Base-by-base conservation (phyloP, 2,113 vertebrate species). In the Motacilla tschutschensis region DNA sequence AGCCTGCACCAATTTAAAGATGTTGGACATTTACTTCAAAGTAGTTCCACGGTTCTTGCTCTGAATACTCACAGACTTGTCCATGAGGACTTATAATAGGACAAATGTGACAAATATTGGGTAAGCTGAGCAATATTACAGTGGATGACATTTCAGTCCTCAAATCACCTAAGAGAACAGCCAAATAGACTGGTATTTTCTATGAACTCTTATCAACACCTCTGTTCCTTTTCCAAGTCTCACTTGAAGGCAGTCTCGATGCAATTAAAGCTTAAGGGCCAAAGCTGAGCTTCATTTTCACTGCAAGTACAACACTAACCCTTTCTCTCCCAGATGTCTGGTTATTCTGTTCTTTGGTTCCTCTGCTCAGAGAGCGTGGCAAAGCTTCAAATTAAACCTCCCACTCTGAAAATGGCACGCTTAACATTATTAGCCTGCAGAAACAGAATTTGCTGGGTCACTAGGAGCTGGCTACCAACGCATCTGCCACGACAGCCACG, bases 181-280 rank as follows among this genome's bases (percentile, higher is more conserved):
- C 67, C 84, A 93, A 92, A 94, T 51, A 86, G 63, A 82, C 71
- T 51, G 36, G 55, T 70, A 86, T 86, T 86, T 88, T 66, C 74
- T 81, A 59, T 63, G 88, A 79, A 22, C 67, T 62, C 75, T 86
- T 87, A 88, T 82, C 84, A 82, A 73, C 72, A 91, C 63, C 79
- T 79, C 78, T 76, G 81, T 46, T 94, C 83, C 71, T 75, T 85
- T 87, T 85, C 81, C 67, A 91, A 73, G 72, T 79, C 90, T 92
- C 74, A 67, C 79, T 82, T 71, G 75, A 79, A 92, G 81, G 84
- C 66, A 44, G 40, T 21, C 85, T 83, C 17, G 12, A 85, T 77
- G 87, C 77, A 93, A 93, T 93, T 88, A 88, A 93, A 91, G 57
- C 79, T 88, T 71, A 64, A 82, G 84, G 72, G 79, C 90, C 88